These are phyloP conservation scores for Gobionotothen gibberifrons DNA, from an alignment of 2,797 vertebrate species.

Conservation along the genomic window DNA sequence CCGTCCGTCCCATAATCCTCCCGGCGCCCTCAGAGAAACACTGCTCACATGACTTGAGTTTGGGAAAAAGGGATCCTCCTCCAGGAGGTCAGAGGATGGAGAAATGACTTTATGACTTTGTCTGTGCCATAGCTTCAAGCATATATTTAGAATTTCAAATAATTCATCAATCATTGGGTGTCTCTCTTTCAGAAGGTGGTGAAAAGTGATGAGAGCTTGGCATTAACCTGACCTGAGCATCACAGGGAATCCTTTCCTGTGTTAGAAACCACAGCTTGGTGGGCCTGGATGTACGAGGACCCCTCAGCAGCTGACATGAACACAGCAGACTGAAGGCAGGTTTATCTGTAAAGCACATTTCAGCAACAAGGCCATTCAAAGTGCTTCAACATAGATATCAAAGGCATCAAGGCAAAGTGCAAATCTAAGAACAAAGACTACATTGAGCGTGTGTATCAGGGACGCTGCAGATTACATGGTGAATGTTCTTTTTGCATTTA, in stretches of 20 bases:
- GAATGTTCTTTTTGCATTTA: neutral
- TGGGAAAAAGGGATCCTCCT: neutral
- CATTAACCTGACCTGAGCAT: neutral
- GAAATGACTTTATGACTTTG: slow-evolving; percentile 26
- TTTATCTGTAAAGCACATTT: too few relatives aligned
- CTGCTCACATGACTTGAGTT: slow-evolving; percentile 21
- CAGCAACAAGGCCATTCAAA: too few relatives aligned
- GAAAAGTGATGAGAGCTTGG: neutral
- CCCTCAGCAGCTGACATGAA: too few relatives aligned
- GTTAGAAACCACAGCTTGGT: neutral
- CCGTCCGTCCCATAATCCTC: neutral
- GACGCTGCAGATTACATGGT: neutral
- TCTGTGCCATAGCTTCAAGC: slow-evolving; percentile 55
- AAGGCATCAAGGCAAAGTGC: too few relatives aligned
- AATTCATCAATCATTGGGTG: neutral
- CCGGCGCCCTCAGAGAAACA: slow-evolving; percentile 5
- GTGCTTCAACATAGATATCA: too few relatives aligned
- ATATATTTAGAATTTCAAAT: slow-evolving; percentile 18
- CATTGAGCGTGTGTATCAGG: too few relatives aligned
- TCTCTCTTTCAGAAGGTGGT: slow-evolving; percentile 17
- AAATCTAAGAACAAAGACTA: too few relatives aligned
- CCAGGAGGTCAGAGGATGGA: slow-evolving; percentile 24
- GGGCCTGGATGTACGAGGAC: too few relatives aligned
- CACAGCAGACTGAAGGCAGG: too few relatives aligned
- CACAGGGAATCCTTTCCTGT: neutral